Conservation (phyloP, 2,888 invertebrate species). For the Dione vanillae region DNA sequence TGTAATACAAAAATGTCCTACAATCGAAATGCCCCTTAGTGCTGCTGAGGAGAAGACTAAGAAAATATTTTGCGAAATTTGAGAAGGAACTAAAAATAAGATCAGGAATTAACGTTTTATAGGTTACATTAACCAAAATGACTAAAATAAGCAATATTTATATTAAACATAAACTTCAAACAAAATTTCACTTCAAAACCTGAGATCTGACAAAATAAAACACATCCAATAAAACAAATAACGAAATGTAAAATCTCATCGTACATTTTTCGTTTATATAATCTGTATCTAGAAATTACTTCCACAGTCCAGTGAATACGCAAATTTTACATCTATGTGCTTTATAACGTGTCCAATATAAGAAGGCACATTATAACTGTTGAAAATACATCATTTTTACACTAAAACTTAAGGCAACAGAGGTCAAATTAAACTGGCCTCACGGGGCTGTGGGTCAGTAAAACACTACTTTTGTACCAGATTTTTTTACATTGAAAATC, state of each 20-base stretch:
- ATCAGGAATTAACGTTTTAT: too few relatives aligned
- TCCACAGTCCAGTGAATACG: slow-evolving; percentile 25
- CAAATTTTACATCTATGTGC: slow-evolving; percentile 29
- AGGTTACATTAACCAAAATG: too few relatives aligned
- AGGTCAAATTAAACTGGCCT: slow-evolving; percentile 36
- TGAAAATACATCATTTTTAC: slow-evolving; percentile 29
- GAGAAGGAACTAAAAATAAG: too few relatives aligned
- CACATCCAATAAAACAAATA: background rate
- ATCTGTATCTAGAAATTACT: slow-evolving; percentile 17
- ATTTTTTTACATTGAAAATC: slow-evolving; percentile 44
- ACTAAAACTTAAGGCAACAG: slow-evolving; percentile 26
- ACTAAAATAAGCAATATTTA: too few relatives aligned
- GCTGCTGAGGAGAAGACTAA: too few relatives aligned
- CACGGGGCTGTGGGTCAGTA: slow-evolving; percentile 37
- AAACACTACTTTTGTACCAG: slow-evolving; percentile 44
- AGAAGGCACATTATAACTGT: slow-evolving; percentile 29
- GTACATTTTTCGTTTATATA: slow-evolving; percentile 11
- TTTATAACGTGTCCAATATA: slow-evolving; percentile 26
- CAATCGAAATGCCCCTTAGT: too few relatives aligned
- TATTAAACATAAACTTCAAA: too few relatives aligned
- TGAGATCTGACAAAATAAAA: background rate
- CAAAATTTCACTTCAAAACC: background rate
- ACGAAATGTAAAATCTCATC: background rate
- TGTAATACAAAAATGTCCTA: too few relatives aligned
- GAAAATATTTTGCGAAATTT: too few relatives aligned